Conservation (phyloP, 2,113 vertebrate genomes). For the Microcebus griseorufus region DNA sequence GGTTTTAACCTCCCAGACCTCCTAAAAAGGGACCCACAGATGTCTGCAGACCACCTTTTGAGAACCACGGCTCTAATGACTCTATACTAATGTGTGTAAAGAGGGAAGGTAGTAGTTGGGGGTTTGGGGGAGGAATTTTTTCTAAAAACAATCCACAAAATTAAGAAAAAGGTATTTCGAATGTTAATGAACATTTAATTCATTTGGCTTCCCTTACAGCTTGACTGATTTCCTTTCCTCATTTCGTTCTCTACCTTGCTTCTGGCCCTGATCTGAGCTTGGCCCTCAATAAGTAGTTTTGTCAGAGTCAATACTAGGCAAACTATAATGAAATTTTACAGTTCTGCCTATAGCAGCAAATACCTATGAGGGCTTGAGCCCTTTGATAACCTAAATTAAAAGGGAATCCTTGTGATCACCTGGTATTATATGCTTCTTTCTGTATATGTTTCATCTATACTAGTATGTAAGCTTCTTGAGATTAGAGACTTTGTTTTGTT, state of each 20-base stretch:
- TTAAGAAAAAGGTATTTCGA: neutral
- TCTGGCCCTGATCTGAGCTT: neutral
- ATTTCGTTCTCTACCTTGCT: conserved; percentile 3
- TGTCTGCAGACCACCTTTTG: neutral
- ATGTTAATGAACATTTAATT: neutral
- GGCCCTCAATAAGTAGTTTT: neutral
- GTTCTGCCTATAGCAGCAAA: neutral
- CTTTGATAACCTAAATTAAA: neutral
- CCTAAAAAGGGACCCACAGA: neutral
- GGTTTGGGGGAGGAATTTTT: neutral
- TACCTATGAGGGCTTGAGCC: neutral
- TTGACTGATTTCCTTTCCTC: neutral
- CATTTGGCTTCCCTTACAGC: neutral
- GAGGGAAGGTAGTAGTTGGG: neutral
- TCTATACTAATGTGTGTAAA: neutral
- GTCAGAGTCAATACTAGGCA: neutral
- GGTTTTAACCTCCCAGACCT: neutral
- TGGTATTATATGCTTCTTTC: neutral
- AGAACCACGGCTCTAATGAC: neutral
- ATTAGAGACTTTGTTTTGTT: neutral
- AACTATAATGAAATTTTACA: neutral
- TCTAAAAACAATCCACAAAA: conserved; percentile 45
- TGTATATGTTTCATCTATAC: neutral
- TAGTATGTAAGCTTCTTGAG: neutral
- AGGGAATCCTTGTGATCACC: neutral